Base-by-base conservation (phyloP, 2,113 vertebrate genomes). In the Bostrychus sinensis region DNA sequence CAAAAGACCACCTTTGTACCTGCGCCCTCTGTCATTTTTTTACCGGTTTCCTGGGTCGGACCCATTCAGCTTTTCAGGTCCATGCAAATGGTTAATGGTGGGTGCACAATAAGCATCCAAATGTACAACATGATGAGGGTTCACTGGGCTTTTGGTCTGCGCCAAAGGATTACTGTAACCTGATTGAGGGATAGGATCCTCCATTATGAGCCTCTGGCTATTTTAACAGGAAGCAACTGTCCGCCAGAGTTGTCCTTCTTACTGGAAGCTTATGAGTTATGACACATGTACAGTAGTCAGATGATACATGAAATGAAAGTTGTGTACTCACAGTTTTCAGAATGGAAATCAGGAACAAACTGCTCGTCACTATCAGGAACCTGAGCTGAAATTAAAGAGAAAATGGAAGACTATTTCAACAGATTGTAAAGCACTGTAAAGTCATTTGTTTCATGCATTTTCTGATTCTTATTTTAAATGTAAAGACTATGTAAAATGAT, bases 331-430 rank as follows among this genome's bases (percentile, higher is more conserved):
- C 97, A 86, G 90, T 95, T 98, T 83, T 98, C 97, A 57, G 96
- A 95, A 70, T 97, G 95, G 86, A 97, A 96, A 90, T 99, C 97
- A 70, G 96, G 97, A 89, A 99, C 95, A 85, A 96, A 98, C 79
- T 97, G 97, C 82, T 99, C 97, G 68, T 99, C 97, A 0, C 93
- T 95, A 92, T 99, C 97, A 62, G 97, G 97, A 89, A 99, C 97
- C 89, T 99, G 96, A 94, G 97, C 97, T 99, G 94, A 62, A 90
- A 78, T 46, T 10, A 71, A 50, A 72, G 77, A 37, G 43, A 32
- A 70, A 67, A 37, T 70, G 66, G 36, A 63, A 13, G 26, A 1
- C 16, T n/a, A 17, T 7, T 64, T 71, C 28, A 38, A 36, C 7
- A 34, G 14, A 43, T 17, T 69, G 25, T n/a, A 26, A 6, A 37